Evolutionary conservation across 2,888 invertebrate genomes (phyloP).

Genomic region (Patella pellucida): DNA sequence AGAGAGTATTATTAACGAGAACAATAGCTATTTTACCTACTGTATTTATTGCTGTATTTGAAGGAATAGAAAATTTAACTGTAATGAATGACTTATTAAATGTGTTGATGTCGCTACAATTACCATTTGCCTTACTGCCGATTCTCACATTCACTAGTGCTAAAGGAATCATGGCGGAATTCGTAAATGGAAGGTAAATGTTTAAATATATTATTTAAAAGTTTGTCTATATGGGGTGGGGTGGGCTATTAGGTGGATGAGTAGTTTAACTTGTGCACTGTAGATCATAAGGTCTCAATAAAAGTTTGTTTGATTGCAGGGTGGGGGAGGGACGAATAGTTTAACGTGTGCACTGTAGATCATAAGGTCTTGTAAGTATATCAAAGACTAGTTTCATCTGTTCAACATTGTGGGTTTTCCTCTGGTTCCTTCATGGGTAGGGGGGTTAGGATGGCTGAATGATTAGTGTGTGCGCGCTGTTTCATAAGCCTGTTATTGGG

Average conservation of each 20-base stretch:
- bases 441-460: too few relatives aligned
- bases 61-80: slow-evolving; percentile 78
- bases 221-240: not conserved
- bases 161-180: slow-evolving; percentile 85
- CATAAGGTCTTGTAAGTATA: too few relatives aligned
- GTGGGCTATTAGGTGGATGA: not conserved
- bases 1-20: slow-evolving; percentile 86
- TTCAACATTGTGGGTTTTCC: too few relatives aligned
- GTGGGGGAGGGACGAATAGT: too few relatives aligned
- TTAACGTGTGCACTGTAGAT: too few relatives aligned
- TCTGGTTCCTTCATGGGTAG: too few relatives aligned
- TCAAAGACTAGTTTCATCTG: not conserved
- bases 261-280: not conserved
- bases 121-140: slow-evolving; percentile 90
- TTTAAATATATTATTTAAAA: not conserved
- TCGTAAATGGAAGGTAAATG: slow-evolving; percentile 76
- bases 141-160: slow-evolving; percentile 89
- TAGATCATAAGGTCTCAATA: not conserved
- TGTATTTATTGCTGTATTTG: slow-evolving; percentile 69
- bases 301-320: too few relatives aligned
- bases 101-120: slow-evolving; percentile 87
- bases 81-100: slow-evolving; percentile 88
- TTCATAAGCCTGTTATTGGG: too few relatives aligned
- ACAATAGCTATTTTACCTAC: slow-evolving; percentile 83
- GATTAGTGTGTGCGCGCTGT: too few relatives aligned